A percentile compares a stretch with the other conserved stretches of the same genome.
phyloP scores from a whole-genome alignment of 1,140 invertebrate genomes.

The Heliconius hermathena region DNA sequence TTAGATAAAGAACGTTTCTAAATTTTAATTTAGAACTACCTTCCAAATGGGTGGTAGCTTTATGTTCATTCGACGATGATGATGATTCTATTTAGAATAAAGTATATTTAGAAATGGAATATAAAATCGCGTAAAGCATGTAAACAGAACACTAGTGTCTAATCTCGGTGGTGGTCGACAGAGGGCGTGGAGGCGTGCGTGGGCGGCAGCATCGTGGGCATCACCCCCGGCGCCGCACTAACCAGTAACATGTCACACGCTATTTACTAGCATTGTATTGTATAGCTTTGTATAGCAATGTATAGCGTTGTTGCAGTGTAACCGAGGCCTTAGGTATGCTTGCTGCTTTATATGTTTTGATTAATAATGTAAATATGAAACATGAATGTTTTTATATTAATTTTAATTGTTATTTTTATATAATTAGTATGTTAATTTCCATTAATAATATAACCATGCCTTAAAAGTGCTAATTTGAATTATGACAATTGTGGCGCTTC shows the following conservation, averaged over 20 bases:
- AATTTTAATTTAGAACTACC: too few species aligned
- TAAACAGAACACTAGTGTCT: constrained; percentile 26
- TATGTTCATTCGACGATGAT: too few species aligned
- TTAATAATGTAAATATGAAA: not conserved
- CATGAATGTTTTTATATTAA: too few species aligned
- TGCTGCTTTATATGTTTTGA: constrained; percentile 45
- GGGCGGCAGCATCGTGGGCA: constrained; percentile 81
- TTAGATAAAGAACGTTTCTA: too few species aligned
- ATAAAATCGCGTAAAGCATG: not conserved
- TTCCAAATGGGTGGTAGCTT: too few species aligned
- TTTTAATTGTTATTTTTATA: too few species aligned
- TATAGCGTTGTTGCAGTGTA: constrained; percentile 34
- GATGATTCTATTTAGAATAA: too few species aligned
- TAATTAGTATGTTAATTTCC: too few species aligned
- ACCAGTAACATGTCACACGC: constrained; percentile 81
- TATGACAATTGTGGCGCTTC: too few species aligned
- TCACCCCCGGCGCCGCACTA: constrained; percentile 81
- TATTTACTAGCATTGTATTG: constrained; percentile 68
- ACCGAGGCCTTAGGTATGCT: constrained; percentile 71
- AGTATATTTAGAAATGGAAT: too few species aligned
- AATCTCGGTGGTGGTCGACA: constrained; percentile 72
- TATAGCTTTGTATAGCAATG: constrained; percentile 9
- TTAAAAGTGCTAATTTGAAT: too few species aligned
- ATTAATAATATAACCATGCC: too few species aligned
- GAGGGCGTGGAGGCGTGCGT: constrained; percentile 82